phyloP scores from a whole-genome alignment of 2,113 vertebrate species.

The Tursiops truncatus region DNA sequence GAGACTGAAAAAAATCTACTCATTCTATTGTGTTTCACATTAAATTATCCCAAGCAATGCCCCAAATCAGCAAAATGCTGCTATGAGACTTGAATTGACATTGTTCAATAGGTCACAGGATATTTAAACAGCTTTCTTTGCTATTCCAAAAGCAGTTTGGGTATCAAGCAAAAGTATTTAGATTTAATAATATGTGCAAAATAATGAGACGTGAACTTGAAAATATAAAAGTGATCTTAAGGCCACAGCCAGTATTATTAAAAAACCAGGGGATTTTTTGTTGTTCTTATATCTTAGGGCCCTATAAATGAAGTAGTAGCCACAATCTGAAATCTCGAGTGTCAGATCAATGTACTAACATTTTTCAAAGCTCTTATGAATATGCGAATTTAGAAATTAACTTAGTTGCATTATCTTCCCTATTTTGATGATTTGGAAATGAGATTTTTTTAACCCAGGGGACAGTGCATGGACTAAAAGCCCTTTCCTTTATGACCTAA shows the following conservation, averaged over 20 bases:
- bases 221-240: neutral
- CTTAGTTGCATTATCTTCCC: neutral
- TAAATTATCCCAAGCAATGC: neutral
- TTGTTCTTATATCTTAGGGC: neutral
- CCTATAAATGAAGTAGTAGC: neutral
- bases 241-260: neutral
- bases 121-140: neutral
- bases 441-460: neutral
- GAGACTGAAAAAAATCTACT: neutral
- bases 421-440: neutral
- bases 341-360: neutral
- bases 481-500: neutral
- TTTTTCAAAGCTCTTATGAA: slow-evolving; percentile 12
- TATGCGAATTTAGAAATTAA: neutral
- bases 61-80: neutral
- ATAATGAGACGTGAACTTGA: neutral
- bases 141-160: neutral
- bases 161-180: neutral
- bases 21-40: neutral
- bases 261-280: neutral
- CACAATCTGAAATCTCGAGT: neutral
- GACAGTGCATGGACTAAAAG: neutral
- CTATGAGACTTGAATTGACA: neutral
- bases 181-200: slow-evolving; percentile 24
- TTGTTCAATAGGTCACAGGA: neutral